Percentiles rank a stretch among this genome's conserved stretches.
Conservation (phyloP, 1,140 invertebrate species). For the Atta texana region DNA sequence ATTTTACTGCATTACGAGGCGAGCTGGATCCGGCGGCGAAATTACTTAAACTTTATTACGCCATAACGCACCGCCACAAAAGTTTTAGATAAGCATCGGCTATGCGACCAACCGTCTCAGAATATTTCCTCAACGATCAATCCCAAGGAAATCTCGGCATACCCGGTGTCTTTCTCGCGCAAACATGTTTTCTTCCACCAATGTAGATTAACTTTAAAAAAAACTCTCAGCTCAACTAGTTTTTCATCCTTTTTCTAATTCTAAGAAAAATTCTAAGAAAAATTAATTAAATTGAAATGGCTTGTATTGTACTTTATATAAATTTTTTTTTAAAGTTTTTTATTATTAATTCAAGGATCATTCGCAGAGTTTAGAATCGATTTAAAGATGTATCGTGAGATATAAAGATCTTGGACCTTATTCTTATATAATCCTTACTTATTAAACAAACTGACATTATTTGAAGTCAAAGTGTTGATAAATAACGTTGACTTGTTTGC, state of each 20-base stretch:
- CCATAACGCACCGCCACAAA: constrained; percentile 46
- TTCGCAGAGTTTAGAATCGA: neutral
- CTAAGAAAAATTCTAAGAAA: too few relatives aligned
- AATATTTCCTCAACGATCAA: constrained; percentile 52
- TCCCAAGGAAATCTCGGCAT: constrained; percentile 13
- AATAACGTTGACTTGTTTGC: too few relatives aligned
- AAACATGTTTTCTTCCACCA: neutral
- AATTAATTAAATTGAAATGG: too few relatives aligned
- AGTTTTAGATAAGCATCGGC: constrained; percentile 59
- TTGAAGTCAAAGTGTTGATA: too few relatives aligned
- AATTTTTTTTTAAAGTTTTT: neutral
- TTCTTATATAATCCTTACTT: too few relatives aligned
- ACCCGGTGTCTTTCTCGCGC: constrained; percentile 10
- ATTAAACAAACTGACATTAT: too few relatives aligned
- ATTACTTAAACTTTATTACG: constrained; percentile 60
- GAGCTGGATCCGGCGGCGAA: constrained; percentile 32
- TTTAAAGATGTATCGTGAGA: neutral
- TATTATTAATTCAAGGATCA: neutral
- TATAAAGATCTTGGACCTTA: neutral
- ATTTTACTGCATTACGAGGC: constrained; percentile 32
- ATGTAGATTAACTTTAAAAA: too few relatives aligned
- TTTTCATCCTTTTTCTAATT: too few relatives aligned
- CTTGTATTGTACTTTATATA: neutral
- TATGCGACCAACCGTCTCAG: constrained; percentile 31
- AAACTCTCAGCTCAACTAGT: too few relatives aligned